Percentiles rank a stretch among this genome's conserved stretches.
Evolutionary conservation across 2,888 invertebrate species (phyloP).

Genomic region (Lathronympha strigana): DNA sequence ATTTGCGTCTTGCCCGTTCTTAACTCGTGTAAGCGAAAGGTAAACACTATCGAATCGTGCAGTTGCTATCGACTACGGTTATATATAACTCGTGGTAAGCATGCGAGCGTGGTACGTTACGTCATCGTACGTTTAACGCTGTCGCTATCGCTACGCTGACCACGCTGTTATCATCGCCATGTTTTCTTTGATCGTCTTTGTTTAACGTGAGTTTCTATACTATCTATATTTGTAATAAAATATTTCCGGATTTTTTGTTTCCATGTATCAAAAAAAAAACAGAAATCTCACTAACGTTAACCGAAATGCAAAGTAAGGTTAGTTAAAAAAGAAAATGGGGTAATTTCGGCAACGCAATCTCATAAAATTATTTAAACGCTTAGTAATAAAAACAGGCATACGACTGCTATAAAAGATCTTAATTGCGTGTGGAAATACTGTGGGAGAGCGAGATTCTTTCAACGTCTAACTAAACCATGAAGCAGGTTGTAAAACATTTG

Average conservation of each 20-base stretch:
- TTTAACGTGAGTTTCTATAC: no score
- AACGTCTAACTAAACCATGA: conserved; percentile 45
- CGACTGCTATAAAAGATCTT: conserved; percentile 71
- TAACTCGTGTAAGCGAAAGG: no score
- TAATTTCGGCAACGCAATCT: conserved; percentile 74
- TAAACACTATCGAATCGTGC: no score
- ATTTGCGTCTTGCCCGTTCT: no score
- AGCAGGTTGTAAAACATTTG: conserved; percentile 25
- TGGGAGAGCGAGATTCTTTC: conserved; percentile 43
- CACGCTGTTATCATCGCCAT: no score
- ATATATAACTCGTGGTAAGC: no score
- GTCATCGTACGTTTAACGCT: no score
- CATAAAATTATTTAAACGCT: conserved; percentile 80
- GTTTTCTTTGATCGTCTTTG: no score
- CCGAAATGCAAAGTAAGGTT: conserved; percentile 63
- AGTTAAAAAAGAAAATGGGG: conserved; percentile 73
- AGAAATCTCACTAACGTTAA: conserved; percentile 51
- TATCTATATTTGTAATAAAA: no score
- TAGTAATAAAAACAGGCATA: conserved; percentile 76
- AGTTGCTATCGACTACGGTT: no score
- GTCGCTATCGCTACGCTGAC: no score
- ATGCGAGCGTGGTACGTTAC: no score
- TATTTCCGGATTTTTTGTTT: background rate
- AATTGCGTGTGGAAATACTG: conserved; percentile 63
- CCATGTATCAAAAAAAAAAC: conserved; percentile 24